phyloP scores from a whole-genome alignment of 2,888 invertebrate genomes.

The Sminthurinus aureus region DNA sequence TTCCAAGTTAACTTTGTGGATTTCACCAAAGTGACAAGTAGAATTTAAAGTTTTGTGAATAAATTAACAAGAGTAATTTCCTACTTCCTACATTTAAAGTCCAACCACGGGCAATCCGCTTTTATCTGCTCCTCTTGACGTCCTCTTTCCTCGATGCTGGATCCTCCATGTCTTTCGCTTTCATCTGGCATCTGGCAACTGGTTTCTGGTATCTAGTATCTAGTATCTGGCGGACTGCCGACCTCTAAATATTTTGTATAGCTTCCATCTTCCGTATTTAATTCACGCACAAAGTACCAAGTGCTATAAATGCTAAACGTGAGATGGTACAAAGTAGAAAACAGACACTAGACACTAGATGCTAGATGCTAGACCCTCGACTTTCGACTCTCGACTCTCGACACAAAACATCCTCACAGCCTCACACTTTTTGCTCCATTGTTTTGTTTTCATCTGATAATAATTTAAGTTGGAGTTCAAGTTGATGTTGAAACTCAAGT shows the following conservation, averaged over 20 bases:
- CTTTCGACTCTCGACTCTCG: too few relatives aligned
- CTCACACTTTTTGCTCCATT: too few relatives aligned
- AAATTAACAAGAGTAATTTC: background rate
- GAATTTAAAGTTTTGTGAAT: slow-evolving; percentile 13
- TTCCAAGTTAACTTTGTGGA: too few relatives aligned
- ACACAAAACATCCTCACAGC: too few relatives aligned
- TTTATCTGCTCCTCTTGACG: background rate
- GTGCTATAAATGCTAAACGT: too few relatives aligned
- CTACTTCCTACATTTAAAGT: background rate
- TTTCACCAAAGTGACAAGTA: background rate
- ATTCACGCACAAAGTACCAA: too few relatives aligned
- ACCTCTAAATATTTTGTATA: background rate
- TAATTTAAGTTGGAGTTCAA: too few relatives aligned
- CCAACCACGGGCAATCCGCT: background rate
- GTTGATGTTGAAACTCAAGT: too few relatives aligned
- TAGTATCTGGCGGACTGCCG: background rate
- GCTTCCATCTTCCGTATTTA: background rate
- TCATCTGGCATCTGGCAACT: background rate
- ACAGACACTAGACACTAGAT: too few relatives aligned
- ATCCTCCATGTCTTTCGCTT: background rate
- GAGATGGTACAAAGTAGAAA: background rate
- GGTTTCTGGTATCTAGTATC: background rate
- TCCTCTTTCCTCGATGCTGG: background rate
- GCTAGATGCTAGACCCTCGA: too few relatives aligned
- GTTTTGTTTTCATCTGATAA: too few relatives aligned